Evolutionary conservation across 2,113 vertebrate species (phyloP).

Genomic region (Motacilla tschutschensis): DNA sequence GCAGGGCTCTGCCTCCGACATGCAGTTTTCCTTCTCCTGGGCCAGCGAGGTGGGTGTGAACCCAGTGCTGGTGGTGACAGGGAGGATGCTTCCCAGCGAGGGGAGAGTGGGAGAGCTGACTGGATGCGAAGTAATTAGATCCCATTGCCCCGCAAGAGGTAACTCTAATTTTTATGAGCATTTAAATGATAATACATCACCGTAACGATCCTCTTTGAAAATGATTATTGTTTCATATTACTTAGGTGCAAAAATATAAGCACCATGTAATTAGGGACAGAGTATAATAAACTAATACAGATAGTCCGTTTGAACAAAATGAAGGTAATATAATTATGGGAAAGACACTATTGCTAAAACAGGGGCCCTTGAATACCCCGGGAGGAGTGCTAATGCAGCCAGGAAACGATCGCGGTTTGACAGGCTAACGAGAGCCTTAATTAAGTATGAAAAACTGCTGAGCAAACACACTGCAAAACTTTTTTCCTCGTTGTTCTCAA

Average conservation of each 20-base stretch:
- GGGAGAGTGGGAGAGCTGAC: slow-evolving; percentile 29
- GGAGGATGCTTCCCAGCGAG: neutral
- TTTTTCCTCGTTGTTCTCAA: slow-evolving; percentile 32
- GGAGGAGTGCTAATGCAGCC: slow-evolving; percentile 78
- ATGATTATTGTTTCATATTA: slow-evolving; percentile 81
- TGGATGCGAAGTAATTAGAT: slow-evolving; percentile 69
- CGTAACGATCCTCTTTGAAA: slow-evolving; percentile 75
- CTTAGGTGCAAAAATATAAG: slow-evolving; percentile 82
- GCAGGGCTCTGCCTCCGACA: accelerated
- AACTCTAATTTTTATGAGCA: slow-evolving; percentile 79
- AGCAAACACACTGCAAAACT: slow-evolving; percentile 66
- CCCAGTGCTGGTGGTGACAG: neutral
- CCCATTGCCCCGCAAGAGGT: slow-evolving; percentile 75
- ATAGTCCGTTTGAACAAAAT: slow-evolving; percentile 77
- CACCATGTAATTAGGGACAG: slow-evolving; percentile 79
- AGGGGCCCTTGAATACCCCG: slow-evolving; percentile 78
- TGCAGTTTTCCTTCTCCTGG: neutral
- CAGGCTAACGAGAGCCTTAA: slow-evolving; percentile 89
- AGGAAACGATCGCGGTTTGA: slow-evolving; percentile 73
- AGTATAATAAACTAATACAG: slow-evolving; percentile 80
- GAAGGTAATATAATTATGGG: slow-evolving; percentile 82
- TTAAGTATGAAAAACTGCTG: slow-evolving; percentile 84
- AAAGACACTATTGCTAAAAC: slow-evolving; percentile 78
- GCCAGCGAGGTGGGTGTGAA: accelerated
- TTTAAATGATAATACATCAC: slow-evolving; percentile 80